phyloP scores from a whole-genome alignment of 2,888 invertebrate genomes.

The Drosophila subsilvestris region DNA sequence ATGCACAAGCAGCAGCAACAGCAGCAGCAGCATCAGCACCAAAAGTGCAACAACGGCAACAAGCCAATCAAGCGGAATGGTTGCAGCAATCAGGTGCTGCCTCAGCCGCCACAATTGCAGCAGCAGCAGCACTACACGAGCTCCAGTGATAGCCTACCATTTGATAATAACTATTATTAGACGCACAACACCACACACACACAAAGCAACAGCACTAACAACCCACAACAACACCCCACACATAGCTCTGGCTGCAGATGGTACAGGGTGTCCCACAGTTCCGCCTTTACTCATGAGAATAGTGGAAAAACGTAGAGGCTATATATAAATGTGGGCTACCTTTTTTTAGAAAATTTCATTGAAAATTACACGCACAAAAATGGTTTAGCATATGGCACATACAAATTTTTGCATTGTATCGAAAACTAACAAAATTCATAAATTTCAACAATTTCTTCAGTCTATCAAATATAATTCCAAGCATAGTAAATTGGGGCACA shows the following conservation, averaged over 20 bases:
- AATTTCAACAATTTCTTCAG: neutral
- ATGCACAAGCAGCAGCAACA: conserved; percentile 66
- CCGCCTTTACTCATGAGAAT: no score
- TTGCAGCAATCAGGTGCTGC: conserved; percentile 62
- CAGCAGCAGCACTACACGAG: conserved; percentile 73
- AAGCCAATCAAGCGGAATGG: conserved; percentile 55
- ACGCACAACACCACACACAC: conserved; percentile 33
- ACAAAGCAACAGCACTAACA: conserved; percentile 17
- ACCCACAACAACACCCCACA: conserved; percentile 26
- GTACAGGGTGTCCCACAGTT: conserved; percentile 23
- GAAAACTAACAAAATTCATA: no score
- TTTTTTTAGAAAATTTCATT: no score
- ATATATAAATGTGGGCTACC: no score
- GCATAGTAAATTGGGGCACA: neutral
- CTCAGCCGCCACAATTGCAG: conserved; percentile 60
- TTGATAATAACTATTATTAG: conserved; percentile 81
- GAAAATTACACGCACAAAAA: no score
- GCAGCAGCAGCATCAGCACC: conserved; percentile 48
- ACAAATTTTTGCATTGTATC: no score
- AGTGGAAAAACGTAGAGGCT: neutral
- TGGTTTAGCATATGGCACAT: no score
- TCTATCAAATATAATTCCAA: neutral
- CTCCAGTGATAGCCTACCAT: conserved; percentile 83
- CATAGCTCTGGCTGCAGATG: conserved; percentile 1
- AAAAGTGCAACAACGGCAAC: conserved; percentile 59